phyloP scores from a whole-genome alignment of 2,113 vertebrate genomes.

The Eretmochelys imbricata region DNA sequence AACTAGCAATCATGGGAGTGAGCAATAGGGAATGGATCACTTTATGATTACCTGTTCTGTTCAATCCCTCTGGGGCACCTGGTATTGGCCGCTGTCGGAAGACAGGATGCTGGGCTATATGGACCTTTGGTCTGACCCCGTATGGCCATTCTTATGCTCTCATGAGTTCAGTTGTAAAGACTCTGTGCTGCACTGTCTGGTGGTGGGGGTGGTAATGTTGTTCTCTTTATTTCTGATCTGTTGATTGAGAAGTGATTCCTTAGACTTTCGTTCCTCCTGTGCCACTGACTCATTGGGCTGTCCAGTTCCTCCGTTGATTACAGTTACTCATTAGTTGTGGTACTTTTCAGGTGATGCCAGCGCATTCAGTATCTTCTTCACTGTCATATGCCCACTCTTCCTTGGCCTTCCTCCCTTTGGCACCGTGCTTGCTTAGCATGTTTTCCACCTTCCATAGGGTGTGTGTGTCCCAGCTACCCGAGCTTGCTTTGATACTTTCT shows the following conservation, averaged over 20 bases:
- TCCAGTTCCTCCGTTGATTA: neutral
- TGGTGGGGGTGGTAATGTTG: neutral
- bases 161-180: neutral
- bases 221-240: neutral
- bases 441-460: neutral
- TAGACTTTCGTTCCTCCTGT: neutral
- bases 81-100: too few species aligned
- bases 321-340: neutral
- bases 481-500: neutral
- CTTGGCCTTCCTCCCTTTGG: neutral
- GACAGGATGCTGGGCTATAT: too few species aligned
- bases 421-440: neutral
- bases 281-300: neutral
- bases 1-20: neutral
- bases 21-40: too few species aligned
- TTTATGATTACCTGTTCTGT: too few species aligned
- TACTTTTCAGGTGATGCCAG: neutral
- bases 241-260: constrained; percentile 32
- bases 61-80: too few species aligned
- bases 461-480: neutral
- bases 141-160: too few species aligned
- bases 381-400: neutral
- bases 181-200: neutral
- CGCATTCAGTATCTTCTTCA: neutral
- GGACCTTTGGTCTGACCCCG: too few species aligned